Base-by-base conservation (phyloP, 1,140 invertebrate species). In the Pristionchus pacificus region DNA sequence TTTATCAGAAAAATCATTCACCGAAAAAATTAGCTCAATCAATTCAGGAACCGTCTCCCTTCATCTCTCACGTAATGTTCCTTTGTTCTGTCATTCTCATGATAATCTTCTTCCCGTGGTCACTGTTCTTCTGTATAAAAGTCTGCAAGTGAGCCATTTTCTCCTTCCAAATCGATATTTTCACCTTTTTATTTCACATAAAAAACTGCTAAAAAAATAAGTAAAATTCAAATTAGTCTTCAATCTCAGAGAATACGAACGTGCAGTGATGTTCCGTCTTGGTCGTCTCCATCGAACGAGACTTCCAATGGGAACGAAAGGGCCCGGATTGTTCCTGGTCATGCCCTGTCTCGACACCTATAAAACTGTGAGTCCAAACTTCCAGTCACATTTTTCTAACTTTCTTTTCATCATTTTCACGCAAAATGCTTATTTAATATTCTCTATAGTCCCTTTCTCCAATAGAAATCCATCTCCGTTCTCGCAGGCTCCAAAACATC, bases 331-430 rank as follows among this genome's bases (percentile, higher is more conserved):
- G 59, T 84, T 85, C 68, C 82, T 85, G 61, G 77, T 85, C 24
- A 72, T 85, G 58, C 84, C 84, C 6, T 86, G 84, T 61, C 79
- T 85, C 25, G 84, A 85, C 65, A 78, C 79, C 1, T 82, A 78
- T 57, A 85, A 80, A 71, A 83, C 81, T 65, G 83, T 85, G 55
- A 74, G 83, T 66, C 19, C 38, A 6, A 10, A 10, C 38, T 49
- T 49, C 38, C 19, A 10, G 6, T 49, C 31, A 71, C n/a, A 2
- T n/a, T 72, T n/a, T n/a, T 29, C 49, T 25, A 3, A 2, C 24
- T 30, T 27, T 24, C n/a, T n/a, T n/a, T n/a, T n/a, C n/a, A 31
- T 0, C 55, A 19, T 28, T 49, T 49, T 6, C 38, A 49, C 38
- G 38, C 6, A 19, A 49, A 49, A 49, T 10, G 38, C 6, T 49